Evolutionary conservation across 2,888 invertebrate genomes (phyloP).

Genomic region (Tachina grossa): DNA sequence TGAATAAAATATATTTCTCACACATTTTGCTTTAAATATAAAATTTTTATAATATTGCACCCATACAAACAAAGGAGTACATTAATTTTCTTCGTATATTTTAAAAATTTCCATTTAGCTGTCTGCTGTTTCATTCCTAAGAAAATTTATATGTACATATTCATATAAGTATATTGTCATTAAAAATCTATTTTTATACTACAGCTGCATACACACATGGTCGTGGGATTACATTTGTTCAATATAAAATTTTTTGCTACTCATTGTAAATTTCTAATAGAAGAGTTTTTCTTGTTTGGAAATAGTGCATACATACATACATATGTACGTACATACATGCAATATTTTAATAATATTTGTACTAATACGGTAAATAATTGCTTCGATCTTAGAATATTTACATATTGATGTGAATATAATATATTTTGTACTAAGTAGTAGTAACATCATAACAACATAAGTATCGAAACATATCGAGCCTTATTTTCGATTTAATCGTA

Average conservation of each 20-base stretch:
- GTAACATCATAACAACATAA: too few species aligned
- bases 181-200: constrained; percentile 49
- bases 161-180: constrained; percentile 33
- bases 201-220: background rate
- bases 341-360: too few species aligned
- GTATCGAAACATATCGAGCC: too few species aligned
- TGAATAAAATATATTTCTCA: constrained; percentile 48
- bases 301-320: too few species aligned
- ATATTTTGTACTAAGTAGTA: too few species aligned
- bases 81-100: constrained; percentile 21
- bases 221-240: background rate
- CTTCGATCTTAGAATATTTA: too few species aligned
- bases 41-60: constrained; percentile 5
- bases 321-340: too few species aligned
- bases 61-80: constrained; percentile 36
- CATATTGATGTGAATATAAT: too few species aligned
- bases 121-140: constrained; percentile 57
- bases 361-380: too few species aligned
- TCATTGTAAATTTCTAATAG: too few species aligned
- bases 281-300: too few species aligned
- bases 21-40: constrained; percentile 62
- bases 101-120: constrained; percentile 69
- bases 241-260: background rate
- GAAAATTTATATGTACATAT: constrained; percentile 28
- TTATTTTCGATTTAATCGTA: too few species aligned